These are phyloP conservation scores for Cheilosia pagana DNA, from an alignment of 2,888 invertebrate genomes.

Conservation along the genomic window DNA sequence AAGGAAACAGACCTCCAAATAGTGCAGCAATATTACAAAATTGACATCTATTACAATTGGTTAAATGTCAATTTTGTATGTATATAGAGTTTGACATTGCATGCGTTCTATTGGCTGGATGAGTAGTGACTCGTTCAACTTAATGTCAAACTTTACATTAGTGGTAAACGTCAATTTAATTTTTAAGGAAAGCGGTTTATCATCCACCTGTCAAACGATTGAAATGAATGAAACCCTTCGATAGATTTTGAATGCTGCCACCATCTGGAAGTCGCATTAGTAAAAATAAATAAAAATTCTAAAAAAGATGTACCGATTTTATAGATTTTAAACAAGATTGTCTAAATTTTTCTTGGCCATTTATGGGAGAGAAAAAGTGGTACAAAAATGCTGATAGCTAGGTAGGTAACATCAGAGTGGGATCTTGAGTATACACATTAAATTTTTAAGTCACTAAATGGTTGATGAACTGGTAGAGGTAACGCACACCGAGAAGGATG, in stretches of 20 bases:
- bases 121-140: too few species aligned
- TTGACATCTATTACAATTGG: too few species aligned
- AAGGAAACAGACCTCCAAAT: not conserved
- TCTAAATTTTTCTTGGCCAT: constrained; percentile 63
- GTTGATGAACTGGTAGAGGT: constrained; percentile 72
- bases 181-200: too few species aligned
- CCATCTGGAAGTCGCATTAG: not conserved
- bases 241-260: constrained; percentile 1
- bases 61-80: too few species aligned
- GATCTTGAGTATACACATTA: constrained; percentile 10
- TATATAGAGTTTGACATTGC: too few species aligned
- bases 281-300: not conserved
- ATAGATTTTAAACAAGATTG: constrained; percentile 1
- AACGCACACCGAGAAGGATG: constrained; percentile 64
- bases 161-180: too few species aligned
- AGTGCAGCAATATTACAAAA: not conserved
- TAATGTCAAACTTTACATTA: too few species aligned
- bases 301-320: constrained; percentile 3
- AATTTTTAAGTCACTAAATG: constrained; percentile 45
- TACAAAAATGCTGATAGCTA: constrained; percentile 58
- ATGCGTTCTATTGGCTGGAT: too few species aligned
- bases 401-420: constrained; percentile 47
- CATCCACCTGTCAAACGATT: not conserved
- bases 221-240: constrained; percentile 30
- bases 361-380: constrained; percentile 64